Evolutionary conservation across 2,888 invertebrate species (phyloP).

Genomic region (Nasonovia ribisnigri): DNA sequence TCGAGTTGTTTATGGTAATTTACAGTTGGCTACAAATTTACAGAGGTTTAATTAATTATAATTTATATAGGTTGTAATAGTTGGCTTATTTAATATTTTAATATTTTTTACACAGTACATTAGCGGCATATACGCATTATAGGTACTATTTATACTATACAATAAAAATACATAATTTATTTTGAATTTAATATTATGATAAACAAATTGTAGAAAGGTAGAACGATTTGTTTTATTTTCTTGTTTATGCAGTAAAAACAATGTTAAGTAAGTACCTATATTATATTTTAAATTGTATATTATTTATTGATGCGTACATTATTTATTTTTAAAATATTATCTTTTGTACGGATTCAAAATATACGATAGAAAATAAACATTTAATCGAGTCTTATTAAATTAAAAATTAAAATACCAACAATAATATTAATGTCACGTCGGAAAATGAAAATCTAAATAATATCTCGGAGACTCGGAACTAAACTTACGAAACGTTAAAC

Average conservation of each 20-base stretch:
- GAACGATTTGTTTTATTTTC: not conserved
- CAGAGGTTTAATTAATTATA: not conserved
- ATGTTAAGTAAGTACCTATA: not conserved
- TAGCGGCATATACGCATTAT: not conserved
- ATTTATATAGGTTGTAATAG: not conserved
- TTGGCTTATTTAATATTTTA: not conserved
- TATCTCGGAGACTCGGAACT: not conserved
- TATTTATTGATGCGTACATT: not conserved
- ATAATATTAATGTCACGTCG: not conserved
- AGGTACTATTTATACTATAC: not conserved
- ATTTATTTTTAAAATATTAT: not conserved
- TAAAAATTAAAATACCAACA: not conserved
- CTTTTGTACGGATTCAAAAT: not conserved
- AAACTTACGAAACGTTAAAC: not conserved
- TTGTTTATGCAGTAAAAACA: not conserved
- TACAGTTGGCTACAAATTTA: not conserved
- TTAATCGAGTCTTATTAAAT: not conserved
- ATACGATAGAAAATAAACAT: not conserved
- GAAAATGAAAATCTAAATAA: slow-evolving; percentile 5
- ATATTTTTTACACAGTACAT: not conserved
- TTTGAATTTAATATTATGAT: not conserved
- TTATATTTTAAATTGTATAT: not conserved
- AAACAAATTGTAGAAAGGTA: not conserved
- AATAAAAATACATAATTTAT: not conserved
- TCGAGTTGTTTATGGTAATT: not conserved